These are phyloP conservation scores for Rhinichthys osculus DNA, from an alignment of 2,797 vertebrate genomes.

Conservation along the genomic window DNA sequence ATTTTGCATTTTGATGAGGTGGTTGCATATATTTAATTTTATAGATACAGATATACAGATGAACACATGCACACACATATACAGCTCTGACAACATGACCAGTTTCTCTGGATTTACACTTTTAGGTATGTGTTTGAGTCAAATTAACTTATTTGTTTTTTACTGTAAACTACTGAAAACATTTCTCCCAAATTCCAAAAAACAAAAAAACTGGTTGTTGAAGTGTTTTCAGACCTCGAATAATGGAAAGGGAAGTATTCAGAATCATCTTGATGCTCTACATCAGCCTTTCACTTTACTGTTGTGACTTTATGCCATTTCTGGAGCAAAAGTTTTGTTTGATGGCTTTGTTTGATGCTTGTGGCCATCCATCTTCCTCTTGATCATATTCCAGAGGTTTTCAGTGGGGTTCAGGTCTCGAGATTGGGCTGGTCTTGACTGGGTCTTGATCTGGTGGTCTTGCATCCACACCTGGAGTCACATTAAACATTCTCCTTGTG, in stretches of 20 bases:
- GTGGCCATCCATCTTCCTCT: no score
- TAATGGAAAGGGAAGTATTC: not conserved
- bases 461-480: no score
- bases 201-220: not conserved
- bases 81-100: not conserved
- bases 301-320: no score
- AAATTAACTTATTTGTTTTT: not conserved
- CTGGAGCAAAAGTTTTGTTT: no score
- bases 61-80: not conserved
- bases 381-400: no score
- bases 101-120: not conserved
- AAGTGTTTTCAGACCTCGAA: not conserved
- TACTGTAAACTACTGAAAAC: not conserved
- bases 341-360: no score
- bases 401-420: no score
- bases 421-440: no score
- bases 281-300: no score
- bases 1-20: not conserved
- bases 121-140: not conserved
- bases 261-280: not conserved
- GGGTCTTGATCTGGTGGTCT: no score
- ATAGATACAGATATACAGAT: not conserved
- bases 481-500: no score
- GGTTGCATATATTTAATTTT: not conserved
- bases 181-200: not conserved